These are phyloP conservation scores for Platorchestia sp. DNA, from an alignment of 1,140 invertebrate species.

Conservation along the genomic window DNA sequence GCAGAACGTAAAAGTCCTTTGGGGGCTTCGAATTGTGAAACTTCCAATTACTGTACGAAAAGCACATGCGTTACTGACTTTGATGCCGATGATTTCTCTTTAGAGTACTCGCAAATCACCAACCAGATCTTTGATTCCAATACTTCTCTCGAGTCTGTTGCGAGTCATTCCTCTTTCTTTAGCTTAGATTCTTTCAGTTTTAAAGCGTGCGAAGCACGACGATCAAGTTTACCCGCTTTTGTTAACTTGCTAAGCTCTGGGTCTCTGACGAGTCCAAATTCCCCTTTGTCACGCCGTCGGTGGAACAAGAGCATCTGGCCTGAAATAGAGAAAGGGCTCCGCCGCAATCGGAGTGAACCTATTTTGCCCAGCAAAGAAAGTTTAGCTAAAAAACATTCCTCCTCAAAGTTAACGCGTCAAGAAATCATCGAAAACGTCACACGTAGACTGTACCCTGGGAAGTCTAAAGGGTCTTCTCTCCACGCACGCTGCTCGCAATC, in stretches of 20 bases:
- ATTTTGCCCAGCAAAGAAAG: slow-evolving; percentile 52
- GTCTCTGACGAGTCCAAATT: slow-evolving; percentile 54
- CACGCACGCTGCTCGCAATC: background rate
- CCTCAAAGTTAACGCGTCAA: background rate
- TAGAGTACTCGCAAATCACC: background rate
- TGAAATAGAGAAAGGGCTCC: slow-evolving; percentile 61
- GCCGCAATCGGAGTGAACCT: slow-evolving; percentile 65
- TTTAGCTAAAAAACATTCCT: background rate
- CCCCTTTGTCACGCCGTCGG: slow-evolving; percentile 63
- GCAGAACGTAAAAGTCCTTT: slow-evolving; percentile 60
- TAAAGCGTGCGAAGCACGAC: background rate
- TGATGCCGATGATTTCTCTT: slow-evolving; percentile 53
- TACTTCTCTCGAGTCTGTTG: slow-evolving; percentile 62
- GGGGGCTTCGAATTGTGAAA: slow-evolving; percentile 55
- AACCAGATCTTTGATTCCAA: slow-evolving; percentile 51
- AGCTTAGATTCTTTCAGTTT: slow-evolving; percentile 55
- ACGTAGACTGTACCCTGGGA: slow-evolving; percentile 7
- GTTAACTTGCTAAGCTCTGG: background rate
- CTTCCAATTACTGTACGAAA: background rate
- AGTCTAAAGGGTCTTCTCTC: background rate
- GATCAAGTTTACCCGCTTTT: slow-evolving; percentile 23
- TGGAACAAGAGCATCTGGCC: slow-evolving; percentile 67
- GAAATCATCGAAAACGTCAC: slow-evolving; percentile 36
- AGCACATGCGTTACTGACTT: slow-evolving; percentile 53
- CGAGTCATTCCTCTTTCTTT: slow-evolving; percentile 59